Evolutionary conservation across 2,113 vertebrate genomes (phyloP), one percentile per base, ranked within the genome.

Genomic region (Hypanus sabinus): DNA sequence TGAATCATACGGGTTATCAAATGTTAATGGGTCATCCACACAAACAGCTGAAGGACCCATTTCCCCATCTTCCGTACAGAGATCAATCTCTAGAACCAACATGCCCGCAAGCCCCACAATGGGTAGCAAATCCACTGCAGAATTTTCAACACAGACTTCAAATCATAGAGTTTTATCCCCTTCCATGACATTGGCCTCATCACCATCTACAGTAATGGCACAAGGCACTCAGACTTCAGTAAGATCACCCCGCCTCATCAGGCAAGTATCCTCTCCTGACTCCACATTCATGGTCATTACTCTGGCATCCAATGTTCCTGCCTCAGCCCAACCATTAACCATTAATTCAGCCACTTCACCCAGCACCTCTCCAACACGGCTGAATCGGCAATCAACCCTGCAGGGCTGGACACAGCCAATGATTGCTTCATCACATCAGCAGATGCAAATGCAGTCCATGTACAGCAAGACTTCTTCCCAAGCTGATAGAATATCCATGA

Each of bases 71-170:
- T 71, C 95, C 87, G 99, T 98, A 94, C 91, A 75, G 70, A 75
- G 68, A 55, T 7, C 91, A 12, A 95, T 96, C 30, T 96, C 96
- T 71, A 97, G 96, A 95, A 96, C 96, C 94, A 95, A 95, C 11
- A 68, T 94, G 77, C 62, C 94, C 46, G 0, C 94, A 30, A 93
- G 75, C 70, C 27, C 95, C 0, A 75, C 88, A 24, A 6, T 93
- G 22, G 30, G 94, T 14, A 0, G 93, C 71, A 96, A 96, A 94
- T 95, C 96, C 81, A 99, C 98, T 0, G 97, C 97, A 2, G 98
- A 99, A 95, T 98, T 98, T 95, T 99, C 98, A 75, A 98, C 98
- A 0, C 98, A 99, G 95, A 99, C 98, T 0, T 97, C 98, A 87
- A 98, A 95, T 94, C 96, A 96, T 0, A 94, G 97, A 76, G 95